Conservation (phyloP, 1,140 invertebrate genomes). For the Copidosoma floridanum region DNA sequence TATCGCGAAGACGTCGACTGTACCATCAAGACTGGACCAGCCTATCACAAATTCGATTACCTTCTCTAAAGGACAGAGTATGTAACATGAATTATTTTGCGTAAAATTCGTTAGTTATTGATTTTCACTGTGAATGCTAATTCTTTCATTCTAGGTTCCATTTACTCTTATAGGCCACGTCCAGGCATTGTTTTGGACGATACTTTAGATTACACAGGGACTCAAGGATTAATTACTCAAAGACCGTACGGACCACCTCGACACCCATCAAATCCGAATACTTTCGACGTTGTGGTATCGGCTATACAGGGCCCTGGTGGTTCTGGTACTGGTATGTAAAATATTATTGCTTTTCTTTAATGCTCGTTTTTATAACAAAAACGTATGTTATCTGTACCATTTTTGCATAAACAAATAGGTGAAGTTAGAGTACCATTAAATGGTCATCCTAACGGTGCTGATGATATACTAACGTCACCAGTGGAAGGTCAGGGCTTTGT, state of each 20-base stretch:
- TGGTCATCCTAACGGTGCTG: slow-evolving; percentile 43
- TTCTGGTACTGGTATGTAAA: slow-evolving; percentile 42
- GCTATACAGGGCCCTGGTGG: slow-evolving; percentile 78
- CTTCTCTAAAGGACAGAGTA: slow-evolving; percentile 35
- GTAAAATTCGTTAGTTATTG: too few relatives aligned
- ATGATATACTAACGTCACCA: slow-evolving; percentile 76
- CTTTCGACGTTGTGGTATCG: slow-evolving; percentile 85
- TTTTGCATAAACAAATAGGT: slow-evolving; percentile 3
- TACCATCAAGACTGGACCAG: slow-evolving; percentile 29
- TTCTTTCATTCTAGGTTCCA: too few relatives aligned
- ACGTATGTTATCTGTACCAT: not conserved
- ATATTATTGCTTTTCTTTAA: not conserved
- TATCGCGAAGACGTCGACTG: slow-evolving; percentile 30
- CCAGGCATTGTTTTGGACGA: slow-evolving; percentile 82
- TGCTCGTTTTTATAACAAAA: slow-evolving; percentile 8
- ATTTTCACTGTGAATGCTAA: too few relatives aligned
- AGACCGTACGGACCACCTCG: slow-evolving; percentile 49
- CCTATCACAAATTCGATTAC: slow-evolving; percentile 30
- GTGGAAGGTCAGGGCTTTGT: slow-evolving; percentile 81
- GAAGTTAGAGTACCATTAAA: slow-evolving; percentile 52
- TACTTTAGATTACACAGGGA: slow-evolving; percentile 55
- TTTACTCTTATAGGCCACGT: slow-evolving; percentile 65
- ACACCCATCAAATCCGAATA: slow-evolving; percentile 64
- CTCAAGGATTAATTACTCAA: slow-evolving; percentile 50
- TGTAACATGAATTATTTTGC: too few relatives aligned